phyloP scores from a whole-genome alignment of 2,113 vertebrate species.

The Dipodomys ordii region DNA sequence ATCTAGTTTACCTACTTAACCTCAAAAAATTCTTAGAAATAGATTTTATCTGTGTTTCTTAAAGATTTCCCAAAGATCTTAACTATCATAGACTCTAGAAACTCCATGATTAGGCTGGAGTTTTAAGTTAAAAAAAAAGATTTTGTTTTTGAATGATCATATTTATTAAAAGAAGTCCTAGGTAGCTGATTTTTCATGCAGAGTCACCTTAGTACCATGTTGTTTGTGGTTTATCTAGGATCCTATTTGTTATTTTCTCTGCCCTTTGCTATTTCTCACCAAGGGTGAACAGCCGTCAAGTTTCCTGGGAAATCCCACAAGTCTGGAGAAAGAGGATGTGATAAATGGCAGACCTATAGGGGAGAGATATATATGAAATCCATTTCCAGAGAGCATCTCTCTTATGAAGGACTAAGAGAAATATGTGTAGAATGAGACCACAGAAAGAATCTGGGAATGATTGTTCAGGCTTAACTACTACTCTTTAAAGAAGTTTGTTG shows the following conservation, averaged over 20 bases:
- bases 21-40: background rate
- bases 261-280: background rate
- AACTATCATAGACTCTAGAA: background rate
- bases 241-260: background rate
- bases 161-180: background rate
- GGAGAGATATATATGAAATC: background rate
- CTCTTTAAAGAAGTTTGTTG: background rate
- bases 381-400: background rate
- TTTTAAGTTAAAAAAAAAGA: background rate
- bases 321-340: background rate
- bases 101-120: background rate
- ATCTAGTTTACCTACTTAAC: background rate
- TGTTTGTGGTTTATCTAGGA: background rate
- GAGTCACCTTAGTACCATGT: background rate
- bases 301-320: background rate
- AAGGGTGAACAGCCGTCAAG: background rate
- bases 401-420: background rate
- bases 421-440: background rate
- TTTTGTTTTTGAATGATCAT: background rate
- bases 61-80: conserved; percentile 33
- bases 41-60: conserved; percentile 1
- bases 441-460: background rate
- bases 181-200: background rate
- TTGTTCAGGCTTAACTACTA: background rate
- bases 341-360: background rate